phyloP scores from a whole-genome alignment of 2,888 invertebrate species.

The Harmothoe impar region DNA sequence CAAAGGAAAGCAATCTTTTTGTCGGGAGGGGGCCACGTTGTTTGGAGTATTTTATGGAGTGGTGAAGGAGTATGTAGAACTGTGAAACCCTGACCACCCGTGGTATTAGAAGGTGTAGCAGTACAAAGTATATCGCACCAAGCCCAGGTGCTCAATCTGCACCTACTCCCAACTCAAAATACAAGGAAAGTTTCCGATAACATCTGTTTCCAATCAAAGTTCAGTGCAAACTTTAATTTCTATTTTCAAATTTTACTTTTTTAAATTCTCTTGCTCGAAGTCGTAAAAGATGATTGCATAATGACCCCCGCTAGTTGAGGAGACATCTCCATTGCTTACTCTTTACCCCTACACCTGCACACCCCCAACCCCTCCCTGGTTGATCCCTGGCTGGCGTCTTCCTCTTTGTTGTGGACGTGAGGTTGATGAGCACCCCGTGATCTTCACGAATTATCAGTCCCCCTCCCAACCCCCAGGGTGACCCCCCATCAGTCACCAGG shows the following conservation, averaged over 20 bases:
- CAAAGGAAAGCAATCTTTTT: conserved; percentile 20
- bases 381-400: background rate
- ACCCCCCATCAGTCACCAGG: background rate
- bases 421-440: background rate
- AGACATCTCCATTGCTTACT: conserved; percentile 25
- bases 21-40: background rate
- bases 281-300: conserved; percentile 39
- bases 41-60: conserved; percentile 5
- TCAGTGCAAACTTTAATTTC: background rate
- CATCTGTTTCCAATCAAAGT: conserved; percentile 11
- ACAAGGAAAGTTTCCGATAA: background rate
- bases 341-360: background rate
- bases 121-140: too few species aligned
- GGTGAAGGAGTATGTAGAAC: background rate
- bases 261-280: too few species aligned
- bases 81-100: background rate
- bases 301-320: background rate
- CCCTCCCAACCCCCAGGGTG: background rate
- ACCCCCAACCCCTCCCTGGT: too few species aligned
- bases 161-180: background rate
- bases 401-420: too few species aligned
- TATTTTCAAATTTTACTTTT: too few species aligned
- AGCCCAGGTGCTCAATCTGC: background rate
- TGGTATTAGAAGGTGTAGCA: background rate
- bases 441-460: background rate